Base-by-base conservation (phyloP, 1,140 invertebrate genomes). In the Helicorthomorpha holstii region DNA sequence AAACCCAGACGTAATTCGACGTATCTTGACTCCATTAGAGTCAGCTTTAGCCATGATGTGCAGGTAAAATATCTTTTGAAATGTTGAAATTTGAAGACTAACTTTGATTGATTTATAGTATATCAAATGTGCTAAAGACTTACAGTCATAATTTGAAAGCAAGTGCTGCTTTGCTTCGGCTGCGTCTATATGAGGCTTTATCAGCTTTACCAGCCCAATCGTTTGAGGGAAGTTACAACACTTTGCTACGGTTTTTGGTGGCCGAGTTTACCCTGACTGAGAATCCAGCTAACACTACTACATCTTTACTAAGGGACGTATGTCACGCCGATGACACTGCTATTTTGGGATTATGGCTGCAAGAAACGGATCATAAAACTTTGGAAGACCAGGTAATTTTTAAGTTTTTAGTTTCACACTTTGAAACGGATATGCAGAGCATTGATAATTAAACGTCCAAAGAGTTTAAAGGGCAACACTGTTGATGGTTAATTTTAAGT, bases 181-280 rank as follows among this genome's bases (percentile, higher is more conserved):
- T 95, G 50, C 74, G 93, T 25, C 70, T 97, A 10, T 96, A 94
- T 68, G 87, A 94, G 71, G 86, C 88, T 4, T 73, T 96, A 10
- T 74, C 82, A 1, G 69, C 91, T 22, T 69, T 97, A 26, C 85
- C 89, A 14, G 77, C 85, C 12, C 80, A 85, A 62, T 80, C 79
- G 1, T 83, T 87, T 65, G 87, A 92, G 75, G 77, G 74, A 59
- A 86, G 83, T 21, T 88, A 88, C 54, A 88, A 86, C 1, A 81
- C 83, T 66, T 71, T 94, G 23, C 67, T 97, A 49, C 77, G 90
- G 51, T 82, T 98, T 73, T 70, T 98, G n/a, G 92, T 98, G 1
- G 88, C 92, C 1, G 95, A 99, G 69, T 88, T 98, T 56, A 98
- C 93, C 0, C 71, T 96, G 21, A 83, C 89, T 23, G 94, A 98